Conservation (phyloP, 2,888 invertebrate species). For the Empis stercorea region DNA sequence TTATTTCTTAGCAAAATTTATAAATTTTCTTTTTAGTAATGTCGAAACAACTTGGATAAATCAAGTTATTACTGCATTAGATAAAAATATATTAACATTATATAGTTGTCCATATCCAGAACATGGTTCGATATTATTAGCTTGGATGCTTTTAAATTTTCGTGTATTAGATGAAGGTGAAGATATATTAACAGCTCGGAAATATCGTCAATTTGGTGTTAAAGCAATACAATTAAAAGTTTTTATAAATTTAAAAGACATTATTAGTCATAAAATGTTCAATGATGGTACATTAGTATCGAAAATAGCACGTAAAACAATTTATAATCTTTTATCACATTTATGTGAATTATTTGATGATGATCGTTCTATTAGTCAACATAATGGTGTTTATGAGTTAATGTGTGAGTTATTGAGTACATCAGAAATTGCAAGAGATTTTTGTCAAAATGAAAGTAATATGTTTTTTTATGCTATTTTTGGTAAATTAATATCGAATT, state of each 20-base stretch:
- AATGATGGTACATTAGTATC: constrained; percentile 44
- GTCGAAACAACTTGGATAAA: constrained; percentile 35
- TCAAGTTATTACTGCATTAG: constrained; percentile 38
- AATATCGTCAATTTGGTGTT: constrained; percentile 46
- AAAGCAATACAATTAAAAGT: constrained; percentile 46
- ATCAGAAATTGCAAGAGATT: constrained; percentile 39
- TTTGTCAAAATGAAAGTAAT: constrained; percentile 36
- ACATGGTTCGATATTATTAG: constrained; percentile 43
- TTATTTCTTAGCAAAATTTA: too few species aligned
- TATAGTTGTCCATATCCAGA: constrained; percentile 36
- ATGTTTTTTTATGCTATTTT: not conserved
- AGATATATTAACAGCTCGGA: constrained; percentile 37
- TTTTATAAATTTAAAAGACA: constrained; percentile 42
- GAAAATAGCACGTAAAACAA: constrained; percentile 37
- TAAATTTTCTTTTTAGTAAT: not conserved
- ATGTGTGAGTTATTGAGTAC: constrained; percentile 40
- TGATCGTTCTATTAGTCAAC: constrained; percentile 42
- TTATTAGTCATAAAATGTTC: constrained; percentile 45
- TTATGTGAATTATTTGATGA: constrained; percentile 46
- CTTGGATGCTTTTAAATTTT: constrained; percentile 47
- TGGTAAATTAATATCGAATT: not conserved
- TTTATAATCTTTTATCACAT: constrained; percentile 41
- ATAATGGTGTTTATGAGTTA: constrained; percentile 41
- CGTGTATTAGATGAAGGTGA: constrained; percentile 23
- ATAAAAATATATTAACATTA: constrained; percentile 40